A percentile compares a stretch with the other conserved stretches of the same genome.
Conservation (phyloP, 2,113 vertebrate species). For the Phylloscopus whistleri region DNA sequence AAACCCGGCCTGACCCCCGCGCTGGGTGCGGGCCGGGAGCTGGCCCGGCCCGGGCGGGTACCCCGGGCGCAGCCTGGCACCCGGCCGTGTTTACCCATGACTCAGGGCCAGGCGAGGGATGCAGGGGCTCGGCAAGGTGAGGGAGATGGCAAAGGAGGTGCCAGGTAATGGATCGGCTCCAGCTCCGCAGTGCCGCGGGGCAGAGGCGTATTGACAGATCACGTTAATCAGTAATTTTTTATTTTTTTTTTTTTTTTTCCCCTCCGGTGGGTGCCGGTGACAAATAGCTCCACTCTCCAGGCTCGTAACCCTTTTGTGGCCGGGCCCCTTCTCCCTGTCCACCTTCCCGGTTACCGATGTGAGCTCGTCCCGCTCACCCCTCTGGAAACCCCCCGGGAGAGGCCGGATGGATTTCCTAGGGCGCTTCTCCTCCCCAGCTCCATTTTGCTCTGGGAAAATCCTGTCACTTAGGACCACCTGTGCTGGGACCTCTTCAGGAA, state of each 20-base stretch:
- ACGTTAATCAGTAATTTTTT: slow-evolving; percentile 58
- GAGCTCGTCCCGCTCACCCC: background rate
- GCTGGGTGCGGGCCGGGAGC: background rate
- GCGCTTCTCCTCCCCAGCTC: background rate
- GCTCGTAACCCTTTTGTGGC: background rate
- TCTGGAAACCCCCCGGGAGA: background rate
- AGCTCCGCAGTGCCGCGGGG: slow-evolving; percentile 10
- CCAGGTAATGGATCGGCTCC: slow-evolving; percentile 54
- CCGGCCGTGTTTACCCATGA: slow-evolving; percentile 56
- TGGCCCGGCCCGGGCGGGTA: background rate
- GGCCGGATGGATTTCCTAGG: background rate
- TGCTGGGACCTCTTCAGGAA: background rate
- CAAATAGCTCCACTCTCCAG: background rate
- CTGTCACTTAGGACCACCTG: background rate
- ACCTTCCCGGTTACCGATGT: too few species aligned
- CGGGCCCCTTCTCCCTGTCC: background rate
- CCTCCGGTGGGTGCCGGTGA: background rate
- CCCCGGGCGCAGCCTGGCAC: slow-evolving; percentile 39
- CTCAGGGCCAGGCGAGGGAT: slow-evolving; percentile 9
- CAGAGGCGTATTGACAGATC: slow-evolving; percentile 60
- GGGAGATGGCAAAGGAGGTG: slow-evolving; percentile 50
- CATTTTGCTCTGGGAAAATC: background rate
- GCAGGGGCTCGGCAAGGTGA: slow-evolving; percentile 54
- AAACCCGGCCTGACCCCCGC: background rate
- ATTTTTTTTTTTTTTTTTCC: background rate